Evolutionary conservation across 1,140 invertebrate genomes (phyloP).

Genomic region (Drosophila serrata): DNA sequence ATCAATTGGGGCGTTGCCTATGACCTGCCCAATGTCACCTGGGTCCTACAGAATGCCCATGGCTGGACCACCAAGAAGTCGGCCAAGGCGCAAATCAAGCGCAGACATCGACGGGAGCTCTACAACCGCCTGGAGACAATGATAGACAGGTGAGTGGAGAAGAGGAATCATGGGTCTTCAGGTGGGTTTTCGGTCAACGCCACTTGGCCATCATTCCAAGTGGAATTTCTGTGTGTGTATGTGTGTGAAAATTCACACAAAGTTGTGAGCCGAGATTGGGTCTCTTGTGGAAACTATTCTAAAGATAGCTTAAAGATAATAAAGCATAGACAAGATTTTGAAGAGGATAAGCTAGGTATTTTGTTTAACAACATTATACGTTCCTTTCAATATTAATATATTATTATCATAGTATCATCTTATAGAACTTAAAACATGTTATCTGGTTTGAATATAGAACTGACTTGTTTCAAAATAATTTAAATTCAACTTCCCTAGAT

Average conservation of each 20-base stretch:
- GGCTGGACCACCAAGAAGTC: slow-evolving; percentile 65
- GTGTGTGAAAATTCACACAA: slow-evolving; percentile 21
- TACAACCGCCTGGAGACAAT: slow-evolving; percentile 90
- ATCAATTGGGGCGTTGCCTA: slow-evolving; percentile 91
- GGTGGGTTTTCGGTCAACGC: slow-evolving; percentile 16
- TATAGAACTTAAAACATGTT: too few species aligned
- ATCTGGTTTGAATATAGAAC: too few species aligned
- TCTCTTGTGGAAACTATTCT: neutral
- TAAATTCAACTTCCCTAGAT: neutral
- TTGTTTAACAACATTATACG: neutral
- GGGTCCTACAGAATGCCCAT: slow-evolving; percentile 86
- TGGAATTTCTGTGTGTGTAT: neutral
- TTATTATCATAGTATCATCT: too few species aligned
- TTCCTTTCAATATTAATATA: neutral
- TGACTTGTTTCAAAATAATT: too few species aligned
- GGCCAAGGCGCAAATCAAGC: slow-evolving; percentile 85
- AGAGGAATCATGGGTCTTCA: neutral
- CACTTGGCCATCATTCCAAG: slow-evolving; percentile 2
- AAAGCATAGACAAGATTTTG: neutral
- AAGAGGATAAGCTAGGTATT: neutral
- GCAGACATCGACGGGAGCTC: slow-evolving; percentile 89
- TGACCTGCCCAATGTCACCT: slow-evolving; percentile 90
- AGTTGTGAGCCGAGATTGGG: slow-evolving; percentile 11
- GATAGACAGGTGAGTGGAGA: slow-evolving; percentile 88
- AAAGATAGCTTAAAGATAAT: neutral